Evolutionary conservation across 2,888 invertebrate genomes (phyloP).

Genomic region (Neelides folsomi): DNA sequence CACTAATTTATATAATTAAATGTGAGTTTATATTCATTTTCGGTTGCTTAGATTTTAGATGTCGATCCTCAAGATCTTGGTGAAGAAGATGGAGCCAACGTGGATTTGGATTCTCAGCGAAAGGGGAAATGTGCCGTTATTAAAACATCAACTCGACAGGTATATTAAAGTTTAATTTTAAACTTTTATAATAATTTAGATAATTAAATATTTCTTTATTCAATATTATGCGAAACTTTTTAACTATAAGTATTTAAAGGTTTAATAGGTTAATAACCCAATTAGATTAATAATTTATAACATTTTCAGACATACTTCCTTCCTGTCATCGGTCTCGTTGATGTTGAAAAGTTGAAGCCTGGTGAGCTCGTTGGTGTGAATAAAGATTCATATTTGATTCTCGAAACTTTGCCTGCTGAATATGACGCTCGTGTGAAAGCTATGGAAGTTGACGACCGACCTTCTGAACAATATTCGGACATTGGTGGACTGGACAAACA

Average conservation of each 20-base stretch:
- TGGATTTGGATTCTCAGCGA: conserved; percentile 92
- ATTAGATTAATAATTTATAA: conserved; percentile 8
- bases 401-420: conserved; percentile 93
- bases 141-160: conserved; percentile 87
- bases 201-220: not conserved
- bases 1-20: not conserved
- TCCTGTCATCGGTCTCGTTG: conserved; percentile 96
- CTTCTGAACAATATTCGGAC: conserved; percentile 98
- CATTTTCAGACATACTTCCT: conserved; percentile 83
- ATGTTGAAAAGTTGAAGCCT: conserved; percentile 93
- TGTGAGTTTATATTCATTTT: not conserved
- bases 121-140: conserved; percentile 99
- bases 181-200: too few relatives aligned
- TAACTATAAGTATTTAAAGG: not conserved
- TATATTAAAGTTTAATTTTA: conserved; percentile 30
- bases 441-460: conserved; percentile 98
- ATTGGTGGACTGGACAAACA: conserved; percentile 99
- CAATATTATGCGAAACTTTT: not conserved
- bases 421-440: conserved; percentile 96
- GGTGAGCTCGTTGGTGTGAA: conserved; percentile 90
- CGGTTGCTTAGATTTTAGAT: conserved; percentile 55
- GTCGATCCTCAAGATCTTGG: conserved; percentile 91
- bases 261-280: not conserved
- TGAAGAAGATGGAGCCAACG: conserved; percentile 96
- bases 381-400: conserved; percentile 92